Evolutionary conservation across 2,888 invertebrate species (phyloP).

Genomic region (Blastobasis adustella): DNA sequence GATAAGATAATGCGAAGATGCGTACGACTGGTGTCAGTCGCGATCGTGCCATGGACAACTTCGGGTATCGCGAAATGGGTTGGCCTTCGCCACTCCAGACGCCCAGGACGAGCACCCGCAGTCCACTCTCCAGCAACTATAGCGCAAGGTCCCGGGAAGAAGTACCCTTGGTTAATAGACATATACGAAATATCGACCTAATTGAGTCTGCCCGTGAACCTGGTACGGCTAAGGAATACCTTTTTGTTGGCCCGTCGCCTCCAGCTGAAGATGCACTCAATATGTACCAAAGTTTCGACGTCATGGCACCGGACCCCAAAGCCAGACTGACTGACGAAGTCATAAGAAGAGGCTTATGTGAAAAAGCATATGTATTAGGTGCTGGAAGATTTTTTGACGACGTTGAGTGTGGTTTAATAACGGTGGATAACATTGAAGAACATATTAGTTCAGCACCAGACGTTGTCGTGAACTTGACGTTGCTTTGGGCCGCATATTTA

Average conservation of each 20-base stretch:
- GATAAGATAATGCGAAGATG: conserved; percentile 54
- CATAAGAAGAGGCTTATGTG: conserved; percentile 79
- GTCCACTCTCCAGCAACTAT: conserved; percentile 53
- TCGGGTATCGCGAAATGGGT: conserved; percentile 77
- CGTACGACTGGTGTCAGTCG: conserved; percentile 35
- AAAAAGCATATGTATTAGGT: conserved; percentile 79
- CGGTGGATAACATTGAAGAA: conserved; percentile 73
- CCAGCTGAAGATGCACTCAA: conserved; percentile 87
- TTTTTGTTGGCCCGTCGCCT: conserved; percentile 86
- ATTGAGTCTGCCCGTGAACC: conserved; percentile 76
- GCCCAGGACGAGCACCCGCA: conserved; percentile 41
- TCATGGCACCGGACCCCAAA: conserved; percentile 79
- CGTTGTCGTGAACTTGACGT: conserved; percentile 80
- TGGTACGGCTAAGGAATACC: conserved; percentile 77
- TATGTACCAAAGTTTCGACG: conserved; percentile 85
- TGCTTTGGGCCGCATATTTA: conserved; percentile 84
- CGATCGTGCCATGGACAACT: conserved; percentile 73
- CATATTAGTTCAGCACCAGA: conserved; percentile 77
- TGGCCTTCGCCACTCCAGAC: conserved; percentile 57
- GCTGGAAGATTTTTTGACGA: conserved; percentile 83
- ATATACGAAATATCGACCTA: conserved; percentile 61
- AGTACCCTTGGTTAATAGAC: conserved; percentile 50
- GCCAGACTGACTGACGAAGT: conserved; percentile 82
- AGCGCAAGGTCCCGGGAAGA: conserved; percentile 62
- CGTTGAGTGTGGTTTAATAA: conserved; percentile 80